phyloP scores from a whole-genome alignment of 2,113 vertebrate species.

The Protobothrops mucrosquamatus region DNA sequence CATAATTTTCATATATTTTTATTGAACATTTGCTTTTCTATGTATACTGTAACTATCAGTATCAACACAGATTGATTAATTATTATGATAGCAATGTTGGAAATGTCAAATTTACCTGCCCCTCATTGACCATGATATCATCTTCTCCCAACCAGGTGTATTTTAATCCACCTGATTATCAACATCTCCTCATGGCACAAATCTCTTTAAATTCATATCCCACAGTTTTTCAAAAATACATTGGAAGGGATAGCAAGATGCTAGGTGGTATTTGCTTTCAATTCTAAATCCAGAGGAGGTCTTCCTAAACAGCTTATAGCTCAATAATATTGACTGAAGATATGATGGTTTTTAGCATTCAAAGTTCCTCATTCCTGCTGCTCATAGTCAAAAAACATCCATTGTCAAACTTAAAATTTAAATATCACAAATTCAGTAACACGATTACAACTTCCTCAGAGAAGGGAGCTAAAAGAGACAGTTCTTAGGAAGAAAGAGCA shows the following conservation, averaged over 20 bases:
- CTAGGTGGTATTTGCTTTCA: neutral
- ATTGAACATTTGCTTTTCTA: neutral
- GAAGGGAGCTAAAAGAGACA: slow-evolving; percentile 6
- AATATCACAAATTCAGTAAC: neutral
- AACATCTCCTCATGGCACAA: neutral
- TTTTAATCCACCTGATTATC: neutral
- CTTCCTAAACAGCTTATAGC: neutral
- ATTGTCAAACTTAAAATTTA: slow-evolving; percentile 1
- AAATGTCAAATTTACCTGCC: neutral
- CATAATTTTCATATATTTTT: neutral
- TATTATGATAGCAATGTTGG: neutral
- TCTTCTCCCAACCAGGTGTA: neutral
- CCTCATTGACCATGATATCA: neutral
- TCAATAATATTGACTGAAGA: neutral
- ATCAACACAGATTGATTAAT: neutral
- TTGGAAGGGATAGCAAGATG: neutral
- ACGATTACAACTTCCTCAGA: neutral
- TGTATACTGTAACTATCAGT: neutral
- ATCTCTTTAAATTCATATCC: neutral
- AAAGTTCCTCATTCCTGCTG: neutral
- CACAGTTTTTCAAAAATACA: neutral
- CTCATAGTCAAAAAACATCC: neutral
- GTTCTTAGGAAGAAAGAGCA: slow-evolving; percentile 12
- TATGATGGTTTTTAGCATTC: neutral
- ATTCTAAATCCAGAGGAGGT: neutral